Percentiles rank a stretch among this genome's conserved stretches.
Evolutionary conservation across 2,113 vertebrate species (phyloP).

Genomic region (Hippopotamus amphibius): DNA sequence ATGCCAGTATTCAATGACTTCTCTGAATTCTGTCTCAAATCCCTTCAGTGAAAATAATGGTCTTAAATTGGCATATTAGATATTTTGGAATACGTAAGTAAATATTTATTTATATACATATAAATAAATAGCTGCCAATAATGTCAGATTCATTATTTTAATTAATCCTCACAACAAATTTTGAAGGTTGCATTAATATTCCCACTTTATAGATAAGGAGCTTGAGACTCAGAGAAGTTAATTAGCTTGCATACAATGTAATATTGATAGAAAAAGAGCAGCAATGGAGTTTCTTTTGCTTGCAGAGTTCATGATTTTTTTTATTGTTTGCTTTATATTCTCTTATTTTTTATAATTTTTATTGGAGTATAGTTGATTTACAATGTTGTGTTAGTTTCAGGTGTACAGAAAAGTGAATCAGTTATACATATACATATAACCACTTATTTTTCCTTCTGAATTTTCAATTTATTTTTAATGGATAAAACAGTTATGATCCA

Average conservation of each 20-base stretch:
- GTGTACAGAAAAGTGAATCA: not conserved
- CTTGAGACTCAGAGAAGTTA: not conserved
- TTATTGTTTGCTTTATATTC: not conserved
- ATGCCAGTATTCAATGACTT: not conserved
- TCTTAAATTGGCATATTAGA: not conserved
- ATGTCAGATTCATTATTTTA: slow-evolving; percentile 16
- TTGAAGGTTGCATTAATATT: not conserved
- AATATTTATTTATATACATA: not conserved
- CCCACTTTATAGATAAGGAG: not conserved
- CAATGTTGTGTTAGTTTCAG: not conserved
- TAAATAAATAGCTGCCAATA: slow-evolving; percentile 18
- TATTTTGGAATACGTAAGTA: not conserved
- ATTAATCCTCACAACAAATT: not conserved
- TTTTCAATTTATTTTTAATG: not conserved
- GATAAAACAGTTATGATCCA: not conserved
- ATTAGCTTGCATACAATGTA: not conserved
- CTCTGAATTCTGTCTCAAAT: slow-evolving; percentile 11
- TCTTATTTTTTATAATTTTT: not conserved
- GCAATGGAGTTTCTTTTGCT: not conserved
- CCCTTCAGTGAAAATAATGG: not conserved
- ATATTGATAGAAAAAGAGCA: not conserved
- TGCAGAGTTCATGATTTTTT: not conserved
- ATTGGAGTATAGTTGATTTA: not conserved
- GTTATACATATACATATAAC: not conserved
- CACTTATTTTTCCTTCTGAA: not conserved